Conservation (phyloP, 1,140 invertebrate species). For the Magallana gigas region DNA sequence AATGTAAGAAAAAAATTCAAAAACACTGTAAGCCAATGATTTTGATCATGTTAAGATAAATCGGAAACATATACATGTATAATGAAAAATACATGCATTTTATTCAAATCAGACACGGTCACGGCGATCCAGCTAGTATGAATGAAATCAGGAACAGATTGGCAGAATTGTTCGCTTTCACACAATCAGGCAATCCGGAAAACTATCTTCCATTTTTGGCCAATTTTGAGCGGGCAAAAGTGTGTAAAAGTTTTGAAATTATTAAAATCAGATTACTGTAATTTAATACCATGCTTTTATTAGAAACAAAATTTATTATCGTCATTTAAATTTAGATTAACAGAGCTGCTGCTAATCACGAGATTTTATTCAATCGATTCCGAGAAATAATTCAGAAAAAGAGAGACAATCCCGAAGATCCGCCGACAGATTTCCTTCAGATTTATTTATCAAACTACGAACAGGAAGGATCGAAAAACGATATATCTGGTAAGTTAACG, state of each 20-base stretch:
- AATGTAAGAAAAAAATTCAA: too few relatives aligned
- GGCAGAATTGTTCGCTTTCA: background rate
- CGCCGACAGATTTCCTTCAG: background rate
- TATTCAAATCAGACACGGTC: background rate
- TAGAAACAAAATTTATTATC: background rate
- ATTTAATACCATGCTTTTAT: background rate
- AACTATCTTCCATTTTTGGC: slow-evolving; percentile 4
- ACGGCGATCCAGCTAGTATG: background rate
- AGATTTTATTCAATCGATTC: background rate
- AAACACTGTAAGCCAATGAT: too few relatives aligned
- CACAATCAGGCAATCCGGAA: background rate
- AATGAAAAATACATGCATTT: background rate
- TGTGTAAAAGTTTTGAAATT: background rate
- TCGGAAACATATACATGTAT: too few relatives aligned
- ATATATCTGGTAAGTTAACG: background rate
- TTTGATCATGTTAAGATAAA: too few relatives aligned
- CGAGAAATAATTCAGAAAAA: background rate
- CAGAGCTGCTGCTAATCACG: background rate
- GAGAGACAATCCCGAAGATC: background rate
- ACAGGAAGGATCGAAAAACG: background rate
- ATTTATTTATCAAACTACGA: background rate
- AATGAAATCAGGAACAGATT: background rate
- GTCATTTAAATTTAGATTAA: background rate
- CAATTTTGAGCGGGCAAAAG: background rate
- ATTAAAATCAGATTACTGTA: background rate